Conservation (phyloP, 2,888 invertebrate species). For the Drosophila fulvimacula region DNA sequence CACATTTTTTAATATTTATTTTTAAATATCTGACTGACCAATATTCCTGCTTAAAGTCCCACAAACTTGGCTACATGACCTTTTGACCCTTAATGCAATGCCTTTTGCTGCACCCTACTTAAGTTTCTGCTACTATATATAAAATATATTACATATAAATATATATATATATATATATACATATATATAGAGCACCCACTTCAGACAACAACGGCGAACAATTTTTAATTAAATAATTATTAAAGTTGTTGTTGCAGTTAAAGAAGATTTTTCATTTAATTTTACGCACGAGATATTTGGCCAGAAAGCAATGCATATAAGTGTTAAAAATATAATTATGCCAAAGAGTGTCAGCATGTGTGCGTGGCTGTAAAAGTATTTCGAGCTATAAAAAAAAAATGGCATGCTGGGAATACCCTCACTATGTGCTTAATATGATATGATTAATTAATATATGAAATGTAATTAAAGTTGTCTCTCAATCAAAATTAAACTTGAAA, state of each 20-base stretch:
- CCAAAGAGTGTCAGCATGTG: slow-evolving; percentile 49
- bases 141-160: too few species aligned
- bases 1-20: not conserved
- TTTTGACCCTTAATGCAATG: slow-evolving; percentile 41
- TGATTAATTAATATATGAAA: not conserved
- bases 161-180: slow-evolving; percentile 16
- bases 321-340: slow-evolving; percentile 60
- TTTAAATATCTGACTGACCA: not conserved
- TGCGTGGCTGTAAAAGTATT: slow-evolving; percentile 4
- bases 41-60: not conserved
- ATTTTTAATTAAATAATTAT: slow-evolving; percentile 76
- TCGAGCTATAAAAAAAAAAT: not conserved
- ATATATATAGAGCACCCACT: slow-evolving; percentile 39
- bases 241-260: slow-evolving; percentile 67
- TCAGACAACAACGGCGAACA: slow-evolving; percentile 11
- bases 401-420: slow-evolving; percentile 5
- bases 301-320: slow-evolving; percentile 28
- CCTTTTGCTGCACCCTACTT: slow-evolving; percentile 21
- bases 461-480: not conserved
- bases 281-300: slow-evolving; percentile 42
- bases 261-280: slow-evolving; percentile 62
- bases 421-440: not conserved
- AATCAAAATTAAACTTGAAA: not conserved
- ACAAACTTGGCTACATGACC: slow-evolving; percentile 20
- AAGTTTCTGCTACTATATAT: slow-evolving; percentile 8